Conservation (phyloP, 2,113 vertebrate species). For the Delphinus delphis region DNA sequence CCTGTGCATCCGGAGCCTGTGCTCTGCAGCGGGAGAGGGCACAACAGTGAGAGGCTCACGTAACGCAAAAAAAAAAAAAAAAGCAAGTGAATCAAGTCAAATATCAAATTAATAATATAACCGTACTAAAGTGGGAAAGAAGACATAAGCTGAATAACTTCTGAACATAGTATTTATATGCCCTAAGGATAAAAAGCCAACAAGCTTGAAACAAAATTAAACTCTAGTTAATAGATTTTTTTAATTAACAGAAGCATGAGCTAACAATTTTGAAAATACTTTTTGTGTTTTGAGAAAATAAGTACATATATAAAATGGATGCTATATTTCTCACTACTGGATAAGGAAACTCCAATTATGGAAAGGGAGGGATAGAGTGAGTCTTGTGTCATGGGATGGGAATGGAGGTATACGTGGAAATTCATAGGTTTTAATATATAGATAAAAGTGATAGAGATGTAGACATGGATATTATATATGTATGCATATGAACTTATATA, state of each 20-base stretch:
- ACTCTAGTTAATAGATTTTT: not conserved
- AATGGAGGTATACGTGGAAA: not conserved
- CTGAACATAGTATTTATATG: not conserved
- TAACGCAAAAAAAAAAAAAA: not conserved
- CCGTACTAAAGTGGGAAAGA: not conserved
- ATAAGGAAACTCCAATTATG: not conserved
- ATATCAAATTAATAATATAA: not conserved
- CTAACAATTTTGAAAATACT: not conserved
- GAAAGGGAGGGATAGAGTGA: not conserved
- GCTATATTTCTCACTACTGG: not conserved
- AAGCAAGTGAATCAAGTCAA: not conserved
- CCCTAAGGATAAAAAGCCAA: not conserved
- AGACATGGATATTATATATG: not conserved
- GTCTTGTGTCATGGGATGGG: not conserved
- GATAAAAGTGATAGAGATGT: not conserved
- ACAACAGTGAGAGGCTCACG: too few relatives aligned
- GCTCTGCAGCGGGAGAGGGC: too few relatives aligned
- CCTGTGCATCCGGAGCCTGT: too few relatives aligned
- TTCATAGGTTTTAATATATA: not conserved
- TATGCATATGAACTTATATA: not conserved
- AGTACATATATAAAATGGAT: not conserved
- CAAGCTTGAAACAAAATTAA: not conserved
- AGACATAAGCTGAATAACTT: not conserved
- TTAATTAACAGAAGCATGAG: not conserved
- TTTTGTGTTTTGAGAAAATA: not conserved